Percentiles rank a stretch among this genome's conserved stretches.
Conservation (phyloP, 2,888 invertebrate species). For the Drosophila prostipennis region DNA sequence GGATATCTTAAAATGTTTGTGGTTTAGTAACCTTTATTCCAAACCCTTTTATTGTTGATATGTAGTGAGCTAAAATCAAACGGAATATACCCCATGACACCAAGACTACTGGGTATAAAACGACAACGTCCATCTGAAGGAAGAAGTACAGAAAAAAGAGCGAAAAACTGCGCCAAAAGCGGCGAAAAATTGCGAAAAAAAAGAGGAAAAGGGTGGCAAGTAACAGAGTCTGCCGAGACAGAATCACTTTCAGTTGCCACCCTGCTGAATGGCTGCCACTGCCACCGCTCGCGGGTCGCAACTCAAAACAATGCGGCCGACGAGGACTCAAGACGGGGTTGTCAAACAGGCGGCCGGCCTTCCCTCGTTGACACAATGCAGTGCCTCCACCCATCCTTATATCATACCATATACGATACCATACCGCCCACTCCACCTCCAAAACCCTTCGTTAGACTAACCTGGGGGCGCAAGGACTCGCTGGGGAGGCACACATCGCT, state of each 20-base stretch:
- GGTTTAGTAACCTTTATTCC: too few species aligned
- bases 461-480: slow-evolving; percentile 73
- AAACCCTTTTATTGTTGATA: too few species aligned
- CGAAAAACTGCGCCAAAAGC: slow-evolving; percentile 52
- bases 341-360: slow-evolving; percentile 35
- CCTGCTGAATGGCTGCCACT: slow-evolving; percentile 40
- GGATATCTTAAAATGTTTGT: too few species aligned
- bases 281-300: slow-evolving; percentile 52
- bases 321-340: slow-evolving; percentile 44
- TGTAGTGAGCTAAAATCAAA: too few species aligned
- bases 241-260: slow-evolving; percentile 54
- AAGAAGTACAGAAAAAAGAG: slow-evolving; percentile 19
- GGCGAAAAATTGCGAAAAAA: slow-evolving; percentile 47
- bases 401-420: neutral
- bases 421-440: slow-evolving; percentile 23
- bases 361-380: slow-evolving; percentile 46
- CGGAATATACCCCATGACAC: neutral
- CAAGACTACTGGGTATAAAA: slow-evolving; percentile 15
- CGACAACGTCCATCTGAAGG: slow-evolving; percentile 34
- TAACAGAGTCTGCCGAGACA: slow-evolving; percentile 52
- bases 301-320: slow-evolving; percentile 46
- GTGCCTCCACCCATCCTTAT: neutral
- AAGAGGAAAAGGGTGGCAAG: slow-evolving; percentile 56
- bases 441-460: slow-evolving; percentile 45
- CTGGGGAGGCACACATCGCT: slow-evolving; percentile 76